A percentile compares a stretch with the other conserved stretches of the same genome.
Conservation (phyloP, 2,113 vertebrate species). For the Pygathrix nemaeus region DNA sequence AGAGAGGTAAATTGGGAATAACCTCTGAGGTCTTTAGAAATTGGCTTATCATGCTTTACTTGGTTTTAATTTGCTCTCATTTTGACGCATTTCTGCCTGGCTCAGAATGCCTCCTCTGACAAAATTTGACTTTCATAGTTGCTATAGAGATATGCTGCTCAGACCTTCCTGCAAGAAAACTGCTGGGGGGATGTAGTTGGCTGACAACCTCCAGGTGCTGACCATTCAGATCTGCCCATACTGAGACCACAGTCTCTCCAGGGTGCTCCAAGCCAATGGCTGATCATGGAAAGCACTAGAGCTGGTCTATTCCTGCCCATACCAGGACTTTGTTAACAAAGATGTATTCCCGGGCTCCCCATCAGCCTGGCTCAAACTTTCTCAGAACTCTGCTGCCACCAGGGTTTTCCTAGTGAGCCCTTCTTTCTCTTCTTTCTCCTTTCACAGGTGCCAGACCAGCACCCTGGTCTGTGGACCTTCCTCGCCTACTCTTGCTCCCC, state of each 20-base stretch:
- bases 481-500: too few species aligned
- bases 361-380: neutral
- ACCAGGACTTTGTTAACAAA: neutral
- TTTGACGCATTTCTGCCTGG: neutral
- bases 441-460: neutral
- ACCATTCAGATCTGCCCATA: too few species aligned
- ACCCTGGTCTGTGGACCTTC: too few species aligned
- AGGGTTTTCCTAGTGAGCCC: fast-evolving
- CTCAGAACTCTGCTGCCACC: neutral
- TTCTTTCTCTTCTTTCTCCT: neutral
- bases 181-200: neutral
- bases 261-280: neutral
- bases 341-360: neutral
- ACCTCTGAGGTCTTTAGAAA: neutral
- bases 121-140: neutral
- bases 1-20: neutral
- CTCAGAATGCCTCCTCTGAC: neutral
- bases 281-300: neutral
- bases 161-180: neutral
- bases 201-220: neutral
- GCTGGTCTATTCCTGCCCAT: neutral
- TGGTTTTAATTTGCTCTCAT: neutral
- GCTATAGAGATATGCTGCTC: neutral
- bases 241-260: neutral
- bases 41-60: neutral